Evolutionary conservation across 2,113 vertebrate genomes (phyloP), one percentile per base, ranked within the genome.

Genomic region (Cathartes aura): DNA sequence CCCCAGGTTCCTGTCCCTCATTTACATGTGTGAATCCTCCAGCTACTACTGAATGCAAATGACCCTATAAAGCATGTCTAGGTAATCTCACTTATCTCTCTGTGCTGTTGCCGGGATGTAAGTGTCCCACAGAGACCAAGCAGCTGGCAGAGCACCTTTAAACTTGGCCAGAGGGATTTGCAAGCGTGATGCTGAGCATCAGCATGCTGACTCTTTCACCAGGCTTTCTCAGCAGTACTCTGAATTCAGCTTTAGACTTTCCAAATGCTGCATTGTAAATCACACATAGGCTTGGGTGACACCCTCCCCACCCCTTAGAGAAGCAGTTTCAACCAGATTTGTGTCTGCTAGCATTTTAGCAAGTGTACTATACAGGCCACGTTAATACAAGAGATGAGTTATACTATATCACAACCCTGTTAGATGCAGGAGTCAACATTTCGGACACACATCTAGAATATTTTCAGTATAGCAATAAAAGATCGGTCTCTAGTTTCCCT

Each of bases 261-360:
- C 27, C 42, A 71, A 48, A 63, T 5, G 52, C 45, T 52, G 24
- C 43, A 32, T 21, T 59, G 19, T 15, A 58, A 90, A 45, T 59
- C 20, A 50, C 15, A 36, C 30, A 8, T 1, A 27, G 27, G 27
- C 36, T 55, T 27, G 30, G 8, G 8, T 40, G 32, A 42, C 9
- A 3, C 6, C 2, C 17, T 4, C 5, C 16, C 9, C 5, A 5
- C 8, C 2, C 0, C 26, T 64, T 26, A 40, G 10, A 78, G 7
- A 70, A 93, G 9, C 34, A 15, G 34, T 85, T 95, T 66, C 30
- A 87, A 19, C 18, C 12, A 74, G 30, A 16, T 80, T 62, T 82
- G 22, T 62, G n/a, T n/a, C 71, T 38, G 7, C 40, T 17, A 42
- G 63, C 29, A 26, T 64, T 87, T 84, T n/a, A 73, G 67, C 32